Evolutionary conservation across 2,888 invertebrate species (phyloP), one percentile per base, ranked within the genome.

Genomic region (Dastarcus helophoroides): DNA sequence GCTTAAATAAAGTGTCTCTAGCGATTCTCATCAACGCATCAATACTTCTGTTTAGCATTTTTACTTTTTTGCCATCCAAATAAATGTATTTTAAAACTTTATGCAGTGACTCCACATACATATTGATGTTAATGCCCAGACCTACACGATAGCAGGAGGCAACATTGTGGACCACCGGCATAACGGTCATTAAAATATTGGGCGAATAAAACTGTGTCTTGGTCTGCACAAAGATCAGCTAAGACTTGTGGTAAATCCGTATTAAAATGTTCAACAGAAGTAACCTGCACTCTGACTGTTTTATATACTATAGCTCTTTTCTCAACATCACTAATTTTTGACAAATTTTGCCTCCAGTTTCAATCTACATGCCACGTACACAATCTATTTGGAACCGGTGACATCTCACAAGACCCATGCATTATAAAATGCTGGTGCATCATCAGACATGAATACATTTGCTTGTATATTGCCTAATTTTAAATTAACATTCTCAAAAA

Each of bases 331-430:
- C 26, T 25, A 21, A 43, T 36, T 42, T 42, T 47, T 9, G 11
- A 21, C 14, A 44, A 32, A 8, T 42, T 28, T 9, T 33, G 32
- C 10, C 36, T 16, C 44, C 45, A 46, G 16, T 35, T 34, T 23
- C 38, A 28, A 19, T 39, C 39, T 9, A 46, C 37, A 31, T 47
- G 44, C 47, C 44, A 47, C 4, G 38, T 23, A 29, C 41, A 44
- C 3, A 42, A 23, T n/a, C 44, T 23, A 15, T 31, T 14, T 13
- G 35, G 22, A 13, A 19, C 22, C 14, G 32, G 23, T n/a, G 22
- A 8, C 14, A 33, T 24, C 43, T 44, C 46, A 4, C 37, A 19
- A 3, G 13, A 17, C 17, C 46, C 44, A 46, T 14, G 40, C 40
- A 28, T 38, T 39, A 28, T 31, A 41, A 31, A 36, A 46, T 14